Evolutionary conservation across 2,888 invertebrate genomes (phyloP), one percentile per base, ranked within the genome.

Genomic region (Cistogaster globosa): DNA sequence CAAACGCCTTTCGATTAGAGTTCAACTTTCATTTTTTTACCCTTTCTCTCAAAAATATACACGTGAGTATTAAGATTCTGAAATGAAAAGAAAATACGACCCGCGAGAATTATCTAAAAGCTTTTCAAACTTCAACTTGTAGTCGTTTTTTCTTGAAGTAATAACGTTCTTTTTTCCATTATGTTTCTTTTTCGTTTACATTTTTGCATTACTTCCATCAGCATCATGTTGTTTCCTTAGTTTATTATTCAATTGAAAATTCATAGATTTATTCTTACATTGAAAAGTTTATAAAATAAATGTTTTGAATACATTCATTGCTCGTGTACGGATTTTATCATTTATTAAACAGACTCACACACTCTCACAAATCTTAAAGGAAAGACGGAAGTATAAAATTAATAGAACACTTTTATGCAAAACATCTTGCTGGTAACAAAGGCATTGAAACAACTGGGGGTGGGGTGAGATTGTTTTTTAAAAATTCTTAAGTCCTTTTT

Each of bases 181-280:
- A 5, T 62, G 18, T 26, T 42, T 78, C 38, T 26, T 63, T 5
- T 22, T 53, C 20, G 26, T 26, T 0, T 32, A 45, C 48, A 36
- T 67, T 9, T n/a, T 36, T n/a, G 22, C n/a, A 75, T 75, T 32
- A 38, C 26, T 63, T 42, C 45, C 32, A 51, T 77, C 14, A 36
- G 12, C 76, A 68, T 58, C 38, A 60, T 77, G 51, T 72, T 77
- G 71, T 53, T 76, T 76, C 58, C 83, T 38, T 79, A 63, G 58
- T 75, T 75, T 65, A 72, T 76, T 82, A 82, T 72, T 81, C 84
- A 78, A 82, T 85, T 78, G 84, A 81, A 82, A 85, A 85, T 82
- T 81, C 78, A 85, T 74, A 84, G 84, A 84, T 84, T 80, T 68
- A 69, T 77, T 84, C 68, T 32, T 76, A 80, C 84, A 80, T 71